phyloP scores from a whole-genome alignment of 2,888 invertebrate species.

The Polyploca ridens region DNA sequence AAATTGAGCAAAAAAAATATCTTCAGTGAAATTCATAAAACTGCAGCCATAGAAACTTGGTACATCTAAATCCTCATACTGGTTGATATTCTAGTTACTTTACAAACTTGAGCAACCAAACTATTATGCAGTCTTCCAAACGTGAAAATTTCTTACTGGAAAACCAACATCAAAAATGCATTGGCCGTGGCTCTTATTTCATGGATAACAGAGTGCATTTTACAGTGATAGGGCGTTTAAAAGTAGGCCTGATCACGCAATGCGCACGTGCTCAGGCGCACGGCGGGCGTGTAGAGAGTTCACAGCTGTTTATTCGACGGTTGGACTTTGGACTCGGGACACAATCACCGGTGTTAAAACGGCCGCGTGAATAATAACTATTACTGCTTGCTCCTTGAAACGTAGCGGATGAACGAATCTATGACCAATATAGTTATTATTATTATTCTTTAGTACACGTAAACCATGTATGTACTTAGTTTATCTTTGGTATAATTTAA shows the following conservation, averaged over 20 bases:
- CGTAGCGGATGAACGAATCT: conserved; percentile 41
- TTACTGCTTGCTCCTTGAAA: conserved; percentile 49
- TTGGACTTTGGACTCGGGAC: conserved; percentile 76
- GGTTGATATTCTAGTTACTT: background rate
- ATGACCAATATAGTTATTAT: no score
- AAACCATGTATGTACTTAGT: no score
- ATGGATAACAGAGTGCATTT: conserved; percentile 30
- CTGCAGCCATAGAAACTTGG: no score
- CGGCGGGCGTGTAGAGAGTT: conserved; percentile 53
- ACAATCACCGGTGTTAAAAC: conserved; percentile 72
- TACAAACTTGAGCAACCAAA: background rate
- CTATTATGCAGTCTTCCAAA: background rate
- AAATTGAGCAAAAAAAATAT: no score
- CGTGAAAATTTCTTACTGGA: conserved; percentile 8
- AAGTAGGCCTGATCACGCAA: conserved; percentile 59
- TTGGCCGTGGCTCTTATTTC: conserved; percentile 11
- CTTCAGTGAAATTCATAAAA: no score
- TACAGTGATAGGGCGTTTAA: conserved; percentile 23
- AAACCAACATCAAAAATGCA: background rate
- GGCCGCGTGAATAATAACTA: conserved; percentile 46
- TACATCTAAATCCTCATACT: no score
- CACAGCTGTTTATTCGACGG: conserved; percentile 68
- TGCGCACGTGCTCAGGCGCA: conserved; percentile 61
- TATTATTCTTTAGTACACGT: no score
- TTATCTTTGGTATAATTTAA: no score